phyloP scores from a whole-genome alignment of 23 tunicate species.

The Botrylloides violaceus region DNA sequence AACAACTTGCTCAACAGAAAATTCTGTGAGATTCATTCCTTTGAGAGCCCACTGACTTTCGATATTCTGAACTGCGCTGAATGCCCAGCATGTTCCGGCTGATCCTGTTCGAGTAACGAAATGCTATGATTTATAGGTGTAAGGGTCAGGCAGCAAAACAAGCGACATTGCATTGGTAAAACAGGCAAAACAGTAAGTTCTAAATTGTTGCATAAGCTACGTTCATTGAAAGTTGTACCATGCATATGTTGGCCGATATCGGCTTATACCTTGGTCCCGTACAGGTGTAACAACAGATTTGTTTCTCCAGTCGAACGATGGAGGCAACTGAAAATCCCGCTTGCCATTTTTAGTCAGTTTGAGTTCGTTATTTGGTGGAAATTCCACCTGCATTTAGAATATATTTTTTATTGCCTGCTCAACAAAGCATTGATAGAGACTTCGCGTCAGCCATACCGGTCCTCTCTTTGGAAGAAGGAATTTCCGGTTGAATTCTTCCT shows the following conservation, averaged over 20 bases:
- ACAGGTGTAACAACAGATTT: constrained; percentile 41
- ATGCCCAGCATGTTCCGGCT: constrained; percentile 72
- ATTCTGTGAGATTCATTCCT: constrained; percentile 25
- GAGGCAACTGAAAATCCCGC: constrained; percentile 5
- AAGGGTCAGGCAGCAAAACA: too few species aligned
- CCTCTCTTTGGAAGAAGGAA: constrained; percentile 32
- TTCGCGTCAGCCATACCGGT: too few species aligned
- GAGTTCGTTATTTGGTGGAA: constrained; percentile 13
- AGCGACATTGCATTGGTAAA: too few species aligned
- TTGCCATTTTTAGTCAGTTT: too few species aligned
- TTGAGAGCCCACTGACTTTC: constrained; percentile 54
- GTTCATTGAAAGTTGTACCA: background rate
- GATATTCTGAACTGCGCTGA: constrained; percentile 52
- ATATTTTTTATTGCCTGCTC: too few species aligned
- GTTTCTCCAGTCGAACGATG: constrained; percentile 42
- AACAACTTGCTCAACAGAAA: constrained; percentile 58
- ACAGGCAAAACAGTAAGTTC: too few species aligned
- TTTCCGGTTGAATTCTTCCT: constrained; percentile 27
- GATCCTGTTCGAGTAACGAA: constrained; percentile 9
- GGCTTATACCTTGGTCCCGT: constrained; percentile 52
- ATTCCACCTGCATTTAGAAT: constrained; percentile 5
- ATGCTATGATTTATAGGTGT: background rate
- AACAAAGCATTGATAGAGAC: too few species aligned
- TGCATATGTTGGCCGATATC: too few species aligned
- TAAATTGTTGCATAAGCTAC: background rate